phyloP scores from a whole-genome alignment of 2,888 invertebrate genomes.

The Andrena dorsata region DNA sequence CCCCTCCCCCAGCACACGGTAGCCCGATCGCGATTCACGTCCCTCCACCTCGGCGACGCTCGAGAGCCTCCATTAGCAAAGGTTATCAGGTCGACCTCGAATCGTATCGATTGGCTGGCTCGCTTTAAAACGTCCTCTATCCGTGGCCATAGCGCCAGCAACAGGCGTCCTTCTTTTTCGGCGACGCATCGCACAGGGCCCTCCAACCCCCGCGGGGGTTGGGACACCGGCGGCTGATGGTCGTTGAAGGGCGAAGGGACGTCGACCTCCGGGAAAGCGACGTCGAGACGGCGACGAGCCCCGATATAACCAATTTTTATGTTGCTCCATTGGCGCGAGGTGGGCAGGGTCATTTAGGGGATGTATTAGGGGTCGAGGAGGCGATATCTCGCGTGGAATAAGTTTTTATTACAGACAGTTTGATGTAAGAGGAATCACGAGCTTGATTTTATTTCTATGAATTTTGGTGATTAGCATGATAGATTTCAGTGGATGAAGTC shows the following conservation, averaged over 20 bases:
- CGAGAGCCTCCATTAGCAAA: constrained; percentile 70
- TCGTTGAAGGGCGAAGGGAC: constrained; percentile 24
- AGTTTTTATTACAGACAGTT: no score
- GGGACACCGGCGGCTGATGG: neutral
- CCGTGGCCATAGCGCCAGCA: constrained; percentile 43
- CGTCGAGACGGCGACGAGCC: neutral
- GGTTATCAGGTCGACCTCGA: constrained; percentile 77
- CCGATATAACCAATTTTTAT: neutral
- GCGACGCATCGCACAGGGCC: neutral
- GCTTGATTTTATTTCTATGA: neutral
- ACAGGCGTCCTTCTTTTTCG: constrained; percentile 54
- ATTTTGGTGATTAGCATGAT: neutral
- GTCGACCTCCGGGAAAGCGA: constrained; percentile 23
- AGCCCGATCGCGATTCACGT: constrained; percentile 64
- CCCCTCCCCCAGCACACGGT: constrained; percentile 56
- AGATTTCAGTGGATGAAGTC: neutral
- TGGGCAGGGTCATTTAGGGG: neutral
- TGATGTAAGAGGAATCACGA: no score
- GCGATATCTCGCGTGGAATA: no score
- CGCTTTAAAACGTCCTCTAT: constrained; percentile 60
- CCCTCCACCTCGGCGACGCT: constrained; percentile 53
- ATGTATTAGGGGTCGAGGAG: neutral
- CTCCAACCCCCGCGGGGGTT: constrained; percentile 5
- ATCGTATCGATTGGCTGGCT: constrained; percentile 70
- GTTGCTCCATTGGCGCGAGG: neutral